Conservation (phyloP, 1,140 invertebrate species). For the Meloidogyne hapla region DNA sequence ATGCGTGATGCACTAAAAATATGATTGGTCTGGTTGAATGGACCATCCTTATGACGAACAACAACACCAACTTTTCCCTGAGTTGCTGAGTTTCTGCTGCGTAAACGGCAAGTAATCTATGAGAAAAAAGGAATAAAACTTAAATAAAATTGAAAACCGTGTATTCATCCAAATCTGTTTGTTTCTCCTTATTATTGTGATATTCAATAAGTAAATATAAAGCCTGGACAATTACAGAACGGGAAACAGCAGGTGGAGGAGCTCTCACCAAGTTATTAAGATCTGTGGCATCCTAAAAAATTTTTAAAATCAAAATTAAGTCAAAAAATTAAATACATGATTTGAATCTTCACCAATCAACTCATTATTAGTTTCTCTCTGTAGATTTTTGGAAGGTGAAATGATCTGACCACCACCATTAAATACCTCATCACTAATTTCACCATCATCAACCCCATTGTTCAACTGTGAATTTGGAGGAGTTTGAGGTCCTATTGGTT, state of each 20-base stretch:
- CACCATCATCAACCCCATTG: neutral
- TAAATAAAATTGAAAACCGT: neutral
- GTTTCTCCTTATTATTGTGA: neutral
- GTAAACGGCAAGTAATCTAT: slow-evolving; percentile 17
- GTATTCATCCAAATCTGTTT: neutral
- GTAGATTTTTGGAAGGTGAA: neutral
- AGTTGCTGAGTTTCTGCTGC: neutral
- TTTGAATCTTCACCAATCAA: neutral
- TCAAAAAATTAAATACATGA: neutral
- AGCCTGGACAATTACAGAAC: neutral
- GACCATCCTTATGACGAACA: neutral
- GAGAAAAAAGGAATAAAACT: neutral
- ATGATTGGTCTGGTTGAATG: slow-evolving; percentile 12
- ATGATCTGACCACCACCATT: neutral
- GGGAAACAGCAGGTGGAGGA: neutral
- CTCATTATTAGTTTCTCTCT: neutral
- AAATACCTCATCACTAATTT: slow-evolving; percentile 3
- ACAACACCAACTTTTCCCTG: slow-evolving; percentile 1
- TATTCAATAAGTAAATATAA: neutral
- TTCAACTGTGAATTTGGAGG: neutral
- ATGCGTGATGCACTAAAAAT: slow-evolving; percentile 9
- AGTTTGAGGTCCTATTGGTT: neutral
- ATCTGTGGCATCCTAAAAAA: neutral
- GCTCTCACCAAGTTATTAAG: neutral
- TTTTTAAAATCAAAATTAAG: too few relatives aligned